Evolutionary conservation across 2,888 invertebrate species (phyloP).

Genomic region (Eudasyphora cyanicolor): DNA sequence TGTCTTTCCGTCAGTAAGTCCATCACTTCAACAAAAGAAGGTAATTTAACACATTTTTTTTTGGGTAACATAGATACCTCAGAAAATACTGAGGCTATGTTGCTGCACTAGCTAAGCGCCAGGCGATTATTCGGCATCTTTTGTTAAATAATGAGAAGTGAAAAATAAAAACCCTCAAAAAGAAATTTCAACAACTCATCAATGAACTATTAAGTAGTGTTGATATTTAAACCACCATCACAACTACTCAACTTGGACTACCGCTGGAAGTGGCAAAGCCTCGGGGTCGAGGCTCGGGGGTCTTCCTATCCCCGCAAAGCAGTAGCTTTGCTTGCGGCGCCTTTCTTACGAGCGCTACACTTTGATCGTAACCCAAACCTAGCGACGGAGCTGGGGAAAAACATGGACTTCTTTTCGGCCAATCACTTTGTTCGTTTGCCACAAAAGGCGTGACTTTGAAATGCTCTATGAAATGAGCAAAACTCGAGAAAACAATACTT

Average conservation of each 20-base stretch:
- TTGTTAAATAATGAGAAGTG: constrained; percentile 6
- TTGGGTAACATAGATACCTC: background rate
- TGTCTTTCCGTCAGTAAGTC: no score
- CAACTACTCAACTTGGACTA: constrained; percentile 39
- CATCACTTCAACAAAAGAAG: constrained; percentile 51
- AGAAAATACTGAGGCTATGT: background rate
- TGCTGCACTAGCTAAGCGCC: constrained; percentile 54
- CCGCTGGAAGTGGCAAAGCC: constrained; percentile 18
- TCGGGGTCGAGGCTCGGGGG: background rate
- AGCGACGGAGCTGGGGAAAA: background rate
- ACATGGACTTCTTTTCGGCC: background rate
- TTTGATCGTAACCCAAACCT: constrained; percentile 31
- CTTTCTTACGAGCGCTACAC: constrained; percentile 8
- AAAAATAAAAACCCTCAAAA: background rate
- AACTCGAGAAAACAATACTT: background rate
- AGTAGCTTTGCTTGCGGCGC: constrained; percentile 29
- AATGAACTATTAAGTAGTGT: constrained; percentile 65
- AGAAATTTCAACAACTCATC: constrained; percentile 67
- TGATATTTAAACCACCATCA: constrained; percentile 50
- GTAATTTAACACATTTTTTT: constrained; percentile 58
- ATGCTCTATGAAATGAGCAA: constrained; percentile 34
- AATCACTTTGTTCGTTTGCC: background rate
- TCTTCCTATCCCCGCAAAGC: background rate
- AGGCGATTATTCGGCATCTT: constrained; percentile 43
- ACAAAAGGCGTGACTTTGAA: constrained; percentile 62